phyloP scores from a whole-genome alignment of 2,113 vertebrate genomes.

The Hypocryptadius cinnamomeus region DNA sequence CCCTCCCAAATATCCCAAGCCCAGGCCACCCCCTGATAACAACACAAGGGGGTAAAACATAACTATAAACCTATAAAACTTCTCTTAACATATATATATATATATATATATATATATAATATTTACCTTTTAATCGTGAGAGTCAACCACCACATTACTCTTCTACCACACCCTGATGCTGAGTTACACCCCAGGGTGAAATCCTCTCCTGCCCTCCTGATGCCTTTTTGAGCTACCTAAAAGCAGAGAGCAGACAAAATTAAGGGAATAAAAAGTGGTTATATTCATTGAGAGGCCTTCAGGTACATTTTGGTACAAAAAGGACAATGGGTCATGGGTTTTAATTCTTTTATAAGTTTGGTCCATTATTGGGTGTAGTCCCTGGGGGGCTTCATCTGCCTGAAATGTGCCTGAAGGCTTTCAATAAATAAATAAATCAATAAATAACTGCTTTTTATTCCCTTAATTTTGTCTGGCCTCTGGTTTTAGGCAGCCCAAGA shows the following conservation, averaged over 20 bases:
- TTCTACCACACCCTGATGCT: too few relatives aligned
- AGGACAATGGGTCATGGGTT: fast-evolving
- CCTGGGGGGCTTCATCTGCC: not conserved
- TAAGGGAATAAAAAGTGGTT: not conserved
- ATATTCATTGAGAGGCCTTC: too few relatives aligned
- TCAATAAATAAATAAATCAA: too few relatives aligned
- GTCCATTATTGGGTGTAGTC: too few relatives aligned
- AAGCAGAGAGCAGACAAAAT: not conserved
- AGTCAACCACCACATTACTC: too few relatives aligned
- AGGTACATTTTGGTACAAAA: not conserved
- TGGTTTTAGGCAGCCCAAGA: not conserved
- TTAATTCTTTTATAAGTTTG: not conserved
- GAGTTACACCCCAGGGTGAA: fast-evolving
- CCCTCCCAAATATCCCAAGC: not conserved
- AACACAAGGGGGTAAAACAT: too few relatives aligned
- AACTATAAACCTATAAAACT: too few relatives aligned
- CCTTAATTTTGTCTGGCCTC: not conserved
- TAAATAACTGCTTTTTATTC: not conserved
- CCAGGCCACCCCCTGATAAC: not conserved
- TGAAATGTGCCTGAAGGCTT: not conserved
- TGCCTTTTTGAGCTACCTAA: not conserved
- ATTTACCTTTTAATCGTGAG: too few relatives aligned
- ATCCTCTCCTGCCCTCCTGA: not conserved
- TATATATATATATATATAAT: too few relatives aligned
- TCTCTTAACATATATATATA: too few relatives aligned